These are phyloP conservation scores for Leptinotarsa texana DNA, from an alignment of 1,140 invertebrate species.

Conservation along the genomic window DNA sequence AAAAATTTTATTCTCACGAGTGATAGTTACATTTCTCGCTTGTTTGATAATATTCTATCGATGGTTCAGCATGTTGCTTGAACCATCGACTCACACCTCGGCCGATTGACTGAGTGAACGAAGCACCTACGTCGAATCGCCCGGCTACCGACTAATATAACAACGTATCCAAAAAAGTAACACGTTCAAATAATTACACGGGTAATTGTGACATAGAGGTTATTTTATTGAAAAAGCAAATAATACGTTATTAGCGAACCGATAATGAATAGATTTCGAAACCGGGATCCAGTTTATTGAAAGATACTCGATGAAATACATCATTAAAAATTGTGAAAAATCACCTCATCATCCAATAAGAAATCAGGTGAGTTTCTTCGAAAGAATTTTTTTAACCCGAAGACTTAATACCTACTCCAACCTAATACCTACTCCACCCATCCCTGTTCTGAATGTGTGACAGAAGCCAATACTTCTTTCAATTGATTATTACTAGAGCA, in stretches of 20 bases:
- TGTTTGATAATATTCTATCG: too few relatives aligned
- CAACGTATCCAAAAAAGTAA: too few relatives aligned
- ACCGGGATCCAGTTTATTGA: not conserved
- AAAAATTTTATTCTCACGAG: too few relatives aligned
- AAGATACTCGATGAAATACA: not conserved
- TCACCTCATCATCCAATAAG: not conserved
- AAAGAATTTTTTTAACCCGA: not conserved
- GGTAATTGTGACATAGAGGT: too few relatives aligned
- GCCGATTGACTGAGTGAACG: too few relatives aligned
- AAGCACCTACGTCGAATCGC: too few relatives aligned
- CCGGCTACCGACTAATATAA: too few relatives aligned
- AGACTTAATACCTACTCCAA: not conserved
- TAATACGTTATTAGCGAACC: slow-evolving; percentile 1
- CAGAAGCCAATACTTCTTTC: not conserved
- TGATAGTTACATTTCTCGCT: too few relatives aligned
- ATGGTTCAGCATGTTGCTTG: too few relatives aligned
- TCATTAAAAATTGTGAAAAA: slow-evolving; percentile 13
- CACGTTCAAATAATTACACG: too few relatives aligned
- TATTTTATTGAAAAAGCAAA: slow-evolving; percentile 9
- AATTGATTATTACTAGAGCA: slow-evolving; percentile 12
- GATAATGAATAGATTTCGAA: not conserved
- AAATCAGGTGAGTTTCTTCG: slow-evolving; percentile 1
- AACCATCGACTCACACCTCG: too few relatives aligned
- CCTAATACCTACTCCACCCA: too few relatives aligned
- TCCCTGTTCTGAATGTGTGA: not conserved